Evolutionary conservation across 2,113 vertebrate species (phyloP).

Genomic region (Phrynosoma blainvillii): DNA sequence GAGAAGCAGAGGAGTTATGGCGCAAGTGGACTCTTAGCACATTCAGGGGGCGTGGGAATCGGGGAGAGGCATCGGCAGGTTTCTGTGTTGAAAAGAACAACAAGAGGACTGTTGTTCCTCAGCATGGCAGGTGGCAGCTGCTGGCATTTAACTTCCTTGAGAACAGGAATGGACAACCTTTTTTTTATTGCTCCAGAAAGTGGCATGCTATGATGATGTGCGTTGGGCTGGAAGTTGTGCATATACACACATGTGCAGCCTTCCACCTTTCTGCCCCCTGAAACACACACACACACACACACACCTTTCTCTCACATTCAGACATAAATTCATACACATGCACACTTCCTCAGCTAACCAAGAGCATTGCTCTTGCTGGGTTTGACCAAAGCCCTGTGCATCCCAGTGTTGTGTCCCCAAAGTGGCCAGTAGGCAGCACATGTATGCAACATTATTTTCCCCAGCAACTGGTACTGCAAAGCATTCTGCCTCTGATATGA

Average conservation of each 20-base stretch:
- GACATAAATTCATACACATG: not conserved
- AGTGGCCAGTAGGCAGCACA: not conserved
- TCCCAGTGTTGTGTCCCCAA: too few relatives aligned
- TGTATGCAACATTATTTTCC: too few relatives aligned
- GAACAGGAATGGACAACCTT: not conserved
- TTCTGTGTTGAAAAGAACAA: not conserved
- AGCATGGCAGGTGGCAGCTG: not conserved
- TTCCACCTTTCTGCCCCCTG: too few relatives aligned
- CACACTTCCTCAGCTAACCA: not conserved
- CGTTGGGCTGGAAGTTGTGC: not conserved
- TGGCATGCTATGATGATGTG: not conserved
- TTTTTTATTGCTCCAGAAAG: not conserved
- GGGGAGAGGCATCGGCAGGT: constrained; percentile 24
- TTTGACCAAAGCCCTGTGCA: too few relatives aligned
- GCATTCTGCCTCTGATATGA: too few relatives aligned
- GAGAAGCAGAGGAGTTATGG: constrained; percentile 53
- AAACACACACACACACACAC: not conserved
- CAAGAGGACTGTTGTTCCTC: not conserved
- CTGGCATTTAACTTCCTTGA: constrained; percentile 8
- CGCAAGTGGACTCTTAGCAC: not conserved
- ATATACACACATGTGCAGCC: not conserved
- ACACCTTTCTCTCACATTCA: not conserved
- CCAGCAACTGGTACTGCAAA: too few relatives aligned
- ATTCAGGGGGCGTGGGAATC: not conserved
- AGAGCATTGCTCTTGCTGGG: too few relatives aligned